phyloP scores from a whole-genome alignment of 2,888 invertebrate genomes.

The Mycogona germanica region DNA sequence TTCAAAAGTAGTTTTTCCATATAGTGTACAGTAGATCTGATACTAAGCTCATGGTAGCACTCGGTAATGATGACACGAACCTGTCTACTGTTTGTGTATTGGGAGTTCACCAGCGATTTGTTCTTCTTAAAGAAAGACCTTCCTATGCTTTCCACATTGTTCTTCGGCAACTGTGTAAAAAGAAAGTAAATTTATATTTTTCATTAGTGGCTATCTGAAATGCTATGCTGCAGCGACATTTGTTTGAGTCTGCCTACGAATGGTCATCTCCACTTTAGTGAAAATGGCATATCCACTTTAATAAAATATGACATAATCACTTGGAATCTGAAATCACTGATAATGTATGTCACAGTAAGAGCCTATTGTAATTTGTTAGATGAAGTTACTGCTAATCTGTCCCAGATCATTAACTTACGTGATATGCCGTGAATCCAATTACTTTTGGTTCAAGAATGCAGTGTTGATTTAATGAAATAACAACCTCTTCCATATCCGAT shows the following conservation, averaged over 20 bases:
- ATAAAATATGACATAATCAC: too few species aligned
- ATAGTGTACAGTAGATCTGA: background rate
- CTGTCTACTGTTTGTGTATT: constrained; percentile 83
- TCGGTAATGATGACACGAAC: too few species aligned
- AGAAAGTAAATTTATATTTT: background rate
- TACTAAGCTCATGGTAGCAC: background rate
- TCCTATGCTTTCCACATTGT: constrained; percentile 58
- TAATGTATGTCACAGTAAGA: too few species aligned
- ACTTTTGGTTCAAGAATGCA: constrained; percentile 87
- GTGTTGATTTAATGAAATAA: constrained; percentile 77
- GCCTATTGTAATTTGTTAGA: too few species aligned
- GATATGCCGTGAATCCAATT: constrained; percentile 63
- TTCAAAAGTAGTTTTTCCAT: background rate
- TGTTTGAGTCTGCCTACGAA: too few species aligned
- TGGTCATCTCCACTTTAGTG: too few species aligned
- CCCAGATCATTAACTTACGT: constrained; percentile 21
- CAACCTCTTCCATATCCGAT: constrained; percentile 65
- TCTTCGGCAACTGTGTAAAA: constrained; percentile 35
- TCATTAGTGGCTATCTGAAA: too few species aligned
- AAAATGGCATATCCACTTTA: too few species aligned
- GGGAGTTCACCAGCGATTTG: constrained; percentile 75
- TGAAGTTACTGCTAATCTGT: too few species aligned
- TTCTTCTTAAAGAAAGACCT: constrained; percentile 71
- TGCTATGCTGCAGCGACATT: too few species aligned
- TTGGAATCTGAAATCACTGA: too few species aligned